Base-by-base conservation (phyloP, 2,113 vertebrate species). In the Xenotilapia caudafasciata region DNA sequence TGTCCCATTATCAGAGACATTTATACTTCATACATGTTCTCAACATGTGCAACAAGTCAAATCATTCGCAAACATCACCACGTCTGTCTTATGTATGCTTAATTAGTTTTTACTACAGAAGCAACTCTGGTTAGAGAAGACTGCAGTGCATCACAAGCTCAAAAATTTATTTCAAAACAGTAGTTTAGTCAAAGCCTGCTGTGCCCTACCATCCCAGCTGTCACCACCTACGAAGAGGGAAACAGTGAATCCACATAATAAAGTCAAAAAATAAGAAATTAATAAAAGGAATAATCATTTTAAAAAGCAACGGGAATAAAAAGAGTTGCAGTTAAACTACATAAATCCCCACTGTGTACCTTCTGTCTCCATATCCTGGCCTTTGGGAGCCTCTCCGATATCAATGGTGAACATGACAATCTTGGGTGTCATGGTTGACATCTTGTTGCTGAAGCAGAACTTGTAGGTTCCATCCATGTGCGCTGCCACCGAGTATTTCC, bases 401-500 rank as follows among this genome's bases (percentile, higher is more conserved):
- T 99, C 99, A 5, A 99, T 99, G 86, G 99, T 99, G 97, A 99
- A 99, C 98, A 99, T 99, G 89, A 99, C 98, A 47, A 99, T 99
- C 95, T 99, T 99, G 56, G 99, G 99, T 12, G 99, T 99, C 98
- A 99, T 99, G 83, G 99, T 99, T 51, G 99, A 99, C 98, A 99
- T 99, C 94, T 98, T 98, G 94, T 99, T 99, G 96, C 98, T 99
- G 92, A 99, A 99, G 95, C 99, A 99, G 79, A 99, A 99, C 92
- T 98, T 99, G 82, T 99, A 99, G 2, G 96, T 98, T 55, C 99
- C 99, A 35, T 99, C 99, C 98, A 99, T 99, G 93, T 99, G 98
- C 21, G 99, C 99, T 1, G 99, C 98, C 87, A 99, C 99, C 0
- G 98, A 99, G 93, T 99, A 99, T 85, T 99, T 99, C 70, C 99